Evolutionary conservation across 1,140 invertebrate species (phyloP).

Genomic region (Oryzaephilus surinamensis): DNA sequence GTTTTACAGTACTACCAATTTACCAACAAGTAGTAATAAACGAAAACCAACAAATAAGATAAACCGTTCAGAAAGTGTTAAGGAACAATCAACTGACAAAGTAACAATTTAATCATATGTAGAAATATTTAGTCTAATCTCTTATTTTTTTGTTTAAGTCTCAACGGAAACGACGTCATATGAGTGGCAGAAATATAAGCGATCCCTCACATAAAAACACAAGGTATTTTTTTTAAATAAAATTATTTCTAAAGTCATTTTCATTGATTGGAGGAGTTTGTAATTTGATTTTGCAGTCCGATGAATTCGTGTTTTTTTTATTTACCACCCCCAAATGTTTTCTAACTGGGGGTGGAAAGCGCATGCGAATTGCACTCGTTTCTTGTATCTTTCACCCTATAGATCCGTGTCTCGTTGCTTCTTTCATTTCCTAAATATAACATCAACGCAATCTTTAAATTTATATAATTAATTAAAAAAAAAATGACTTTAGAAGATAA

Average conservation of each 20-base stretch:
- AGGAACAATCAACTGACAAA: conserved; percentile 36
- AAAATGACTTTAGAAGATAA: too few species aligned
- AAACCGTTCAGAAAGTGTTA: conserved; percentile 36
- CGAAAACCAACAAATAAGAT: conserved; percentile 26
- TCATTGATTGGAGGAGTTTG: too few species aligned
- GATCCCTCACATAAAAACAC: conserved; percentile 32
- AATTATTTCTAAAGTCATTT: too few species aligned
- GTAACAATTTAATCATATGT: conserved; percentile 15
- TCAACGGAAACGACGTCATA: conserved; percentile 28
- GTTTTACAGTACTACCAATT: conserved; percentile 29
- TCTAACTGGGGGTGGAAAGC: background rate
- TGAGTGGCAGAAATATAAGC: too few species aligned
- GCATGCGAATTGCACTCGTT: background rate
- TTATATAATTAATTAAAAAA: too few species aligned
- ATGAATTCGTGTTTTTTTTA: background rate
- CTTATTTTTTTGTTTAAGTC: conserved; percentile 7
- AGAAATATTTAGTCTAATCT: background rate
- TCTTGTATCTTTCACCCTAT: too few species aligned
- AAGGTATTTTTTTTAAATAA: conserved; percentile 23
- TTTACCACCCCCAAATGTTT: background rate
- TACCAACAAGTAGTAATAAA: conserved; percentile 27
- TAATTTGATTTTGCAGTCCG: background rate
- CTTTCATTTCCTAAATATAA: too few species aligned
- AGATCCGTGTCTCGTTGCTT: too few species aligned
- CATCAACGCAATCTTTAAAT: too few species aligned